Evolutionary conservation across 2,888 invertebrate genomes (phyloP), one percentile per base, ranked within the genome.

Genomic region (Chrysolina haemoptera): DNA sequence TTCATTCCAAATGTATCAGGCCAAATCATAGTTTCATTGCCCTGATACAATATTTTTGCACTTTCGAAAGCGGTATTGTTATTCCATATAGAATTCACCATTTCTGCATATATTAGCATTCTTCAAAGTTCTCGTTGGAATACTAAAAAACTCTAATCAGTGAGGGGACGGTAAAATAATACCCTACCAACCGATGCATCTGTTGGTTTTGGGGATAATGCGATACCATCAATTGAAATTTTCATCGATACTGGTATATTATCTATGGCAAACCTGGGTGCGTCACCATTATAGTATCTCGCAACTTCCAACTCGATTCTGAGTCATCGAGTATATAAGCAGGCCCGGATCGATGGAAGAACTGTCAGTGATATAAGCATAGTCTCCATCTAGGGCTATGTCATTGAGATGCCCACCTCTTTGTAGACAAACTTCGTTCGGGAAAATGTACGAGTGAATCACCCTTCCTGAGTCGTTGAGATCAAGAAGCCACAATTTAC

Each of bases 291-390:
- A 93, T 91, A 16, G 88, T 87, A 82, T 94, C 93, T 12, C 92
- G 90, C 53, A 94, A 84, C 86, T 93, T 94, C 94, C 94, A 93
- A 14, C 90, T 71, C 90, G 90, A 78, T 91, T 90, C 80, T 92
- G 90, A 68, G 88, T 87, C 68, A 91, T 88, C 1, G 92, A 92
- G 87, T 92, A 94, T 18, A 94, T 92, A 67, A 94, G 91, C 70
- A 94, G 90, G 40, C 94, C 94, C 0, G 94, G 93, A 85, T 93
- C 93, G 1, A 89, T 88, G 2, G 89, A 89, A 81, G 92, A 91
- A 82, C 90, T 91, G 84, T 94, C 94, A 0, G 93, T 92, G 41
- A 94, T 94, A 82, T 93, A 94, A 11, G 94, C 94, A 82, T 90
- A 91, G 43, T 89, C 90, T 16, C 90, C 90, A 81, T 92, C 92